Evolutionary conservation across 1,140 invertebrate species (phyloP).

Genomic region (Zaprionus ghesquierei): DNA sequence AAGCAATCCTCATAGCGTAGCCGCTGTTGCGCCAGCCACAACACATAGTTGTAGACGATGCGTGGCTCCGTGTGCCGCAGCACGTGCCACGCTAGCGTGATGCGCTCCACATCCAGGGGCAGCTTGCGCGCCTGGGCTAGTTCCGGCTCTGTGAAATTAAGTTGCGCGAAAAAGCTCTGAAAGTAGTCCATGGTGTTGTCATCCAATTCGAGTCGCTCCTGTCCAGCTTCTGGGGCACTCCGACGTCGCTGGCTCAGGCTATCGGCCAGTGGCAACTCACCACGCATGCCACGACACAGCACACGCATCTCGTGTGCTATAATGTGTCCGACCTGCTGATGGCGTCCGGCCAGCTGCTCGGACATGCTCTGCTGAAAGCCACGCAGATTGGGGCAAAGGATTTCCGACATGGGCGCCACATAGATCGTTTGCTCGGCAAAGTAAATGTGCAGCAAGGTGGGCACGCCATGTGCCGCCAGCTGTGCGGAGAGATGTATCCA

Average conservation of each 20-base stretch:
- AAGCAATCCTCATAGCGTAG: constrained; percentile 60
- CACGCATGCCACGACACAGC: constrained; percentile 62
- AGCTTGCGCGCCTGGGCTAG: constrained; percentile 56
- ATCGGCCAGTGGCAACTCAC: constrained; percentile 41
- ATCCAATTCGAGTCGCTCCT: constrained; percentile 50
- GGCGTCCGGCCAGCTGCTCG: constrained; percentile 16
- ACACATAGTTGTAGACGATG: constrained; percentile 64
- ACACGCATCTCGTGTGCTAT: constrained; percentile 58
- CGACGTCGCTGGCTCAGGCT: constrained; percentile 17
- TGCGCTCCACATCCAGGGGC: constrained; percentile 42
- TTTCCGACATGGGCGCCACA: constrained; percentile 52
- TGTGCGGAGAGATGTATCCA: constrained; percentile 65
- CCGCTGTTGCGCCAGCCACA: constrained; percentile 60
- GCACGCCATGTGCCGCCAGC: constrained; percentile 63
- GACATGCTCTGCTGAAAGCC: constrained; percentile 37
- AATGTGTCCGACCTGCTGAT: constrained; percentile 51
- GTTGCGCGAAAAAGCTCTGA: constrained; percentile 44
- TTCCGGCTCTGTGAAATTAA: constrained; percentile 53
- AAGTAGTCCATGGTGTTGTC: constrained; percentile 63
- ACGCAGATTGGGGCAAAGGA: constrained; percentile 41
- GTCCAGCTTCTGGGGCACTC: not conserved
- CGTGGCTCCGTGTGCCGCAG: constrained; percentile 62
- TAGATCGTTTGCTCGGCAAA: constrained; percentile 69
- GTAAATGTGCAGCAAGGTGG: constrained; percentile 63
- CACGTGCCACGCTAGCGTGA: constrained; percentile 37